phyloP scores from a whole-genome alignment of 1,140 invertebrate genomes.

The Asbolus verrucosus region DNA sequence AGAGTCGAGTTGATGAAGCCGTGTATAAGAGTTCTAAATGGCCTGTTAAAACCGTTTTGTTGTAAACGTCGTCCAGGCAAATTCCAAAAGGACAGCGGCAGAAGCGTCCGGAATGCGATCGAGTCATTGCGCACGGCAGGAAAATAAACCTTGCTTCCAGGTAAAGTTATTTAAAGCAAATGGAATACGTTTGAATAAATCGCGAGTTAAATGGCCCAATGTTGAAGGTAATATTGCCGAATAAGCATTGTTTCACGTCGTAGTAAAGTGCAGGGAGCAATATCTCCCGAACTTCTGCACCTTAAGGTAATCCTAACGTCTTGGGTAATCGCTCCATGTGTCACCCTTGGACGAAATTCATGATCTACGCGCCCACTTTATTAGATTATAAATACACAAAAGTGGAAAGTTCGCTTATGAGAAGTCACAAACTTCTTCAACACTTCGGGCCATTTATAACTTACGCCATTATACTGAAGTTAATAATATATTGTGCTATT shows the following conservation, averaged over 20 bases:
- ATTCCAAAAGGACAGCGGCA: constrained; percentile 15
- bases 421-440: constrained; percentile 50
- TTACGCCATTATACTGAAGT: constrained; percentile 46
- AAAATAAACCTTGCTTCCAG: constrained; percentile 25
- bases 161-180: constrained; percentile 44
- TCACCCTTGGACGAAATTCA: constrained; percentile 46
- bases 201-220: constrained; percentile 56
- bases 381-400: constrained; percentile 61
- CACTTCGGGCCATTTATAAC: constrained; percentile 49
- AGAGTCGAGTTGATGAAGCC: neutral
- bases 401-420: constrained; percentile 51
- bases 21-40: neutral
- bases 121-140: constrained; percentile 2
- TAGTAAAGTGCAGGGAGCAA: constrained; percentile 48
- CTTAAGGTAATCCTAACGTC: constrained; percentile 39
- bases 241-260: constrained; percentile 51
- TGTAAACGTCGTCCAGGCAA: constrained; percentile 19
- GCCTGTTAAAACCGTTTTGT: constrained; percentile 21
- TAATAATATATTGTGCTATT: constrained; percentile 49
- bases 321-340: constrained; percentile 53
- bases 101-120: constrained; percentile 17
- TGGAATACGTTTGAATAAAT: constrained; percentile 53
- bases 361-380: constrained; percentile 60
- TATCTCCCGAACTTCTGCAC: constrained; percentile 55
- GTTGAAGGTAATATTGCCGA: constrained; percentile 52